phyloP scores from a whole-genome alignment of 2,888 invertebrate genomes.

The Auanema sp. region DNA sequence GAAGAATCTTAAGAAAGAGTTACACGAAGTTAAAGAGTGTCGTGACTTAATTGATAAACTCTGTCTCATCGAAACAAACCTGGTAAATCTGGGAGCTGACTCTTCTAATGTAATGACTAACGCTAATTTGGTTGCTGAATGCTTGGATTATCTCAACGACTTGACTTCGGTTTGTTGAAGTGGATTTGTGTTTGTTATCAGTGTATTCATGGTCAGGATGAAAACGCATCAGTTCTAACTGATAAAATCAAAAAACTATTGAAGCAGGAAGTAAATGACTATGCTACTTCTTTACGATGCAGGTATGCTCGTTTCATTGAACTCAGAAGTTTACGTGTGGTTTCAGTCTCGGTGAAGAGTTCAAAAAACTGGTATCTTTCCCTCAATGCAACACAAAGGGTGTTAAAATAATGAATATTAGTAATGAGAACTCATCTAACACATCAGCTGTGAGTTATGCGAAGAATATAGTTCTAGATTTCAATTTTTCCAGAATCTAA shows the following conservation, averaged over 20 bases:
- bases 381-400: slow-evolving; percentile 7
- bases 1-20: background rate
- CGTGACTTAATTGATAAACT: slow-evolving; percentile 7
- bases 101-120: no score
- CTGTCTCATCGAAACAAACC: background rate
- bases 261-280: slow-evolving; percentile 9
- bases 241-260: slow-evolving; percentile 11
- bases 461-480: no score
- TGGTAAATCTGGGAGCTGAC: no score
- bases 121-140: no score
- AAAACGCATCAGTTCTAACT: background rate
- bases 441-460: slow-evolving; percentile 8
- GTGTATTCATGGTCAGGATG: slow-evolving; percentile 3
- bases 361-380: slow-evolving; percentile 13
- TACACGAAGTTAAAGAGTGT: slow-evolving; percentile 1
- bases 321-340: no score
- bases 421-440: background rate
- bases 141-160: no score
- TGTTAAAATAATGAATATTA: slow-evolving; percentile 12
- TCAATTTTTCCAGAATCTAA: background rate
- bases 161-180: no score
- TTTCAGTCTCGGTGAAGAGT: slow-evolving; percentile 9
- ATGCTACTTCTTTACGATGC: slow-evolving; percentile 6
- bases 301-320: background rate
- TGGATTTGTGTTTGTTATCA: no score